Conservation (phyloP, 2,888 invertebrate genomes). For the Gandaritis pyraliata region DNA sequence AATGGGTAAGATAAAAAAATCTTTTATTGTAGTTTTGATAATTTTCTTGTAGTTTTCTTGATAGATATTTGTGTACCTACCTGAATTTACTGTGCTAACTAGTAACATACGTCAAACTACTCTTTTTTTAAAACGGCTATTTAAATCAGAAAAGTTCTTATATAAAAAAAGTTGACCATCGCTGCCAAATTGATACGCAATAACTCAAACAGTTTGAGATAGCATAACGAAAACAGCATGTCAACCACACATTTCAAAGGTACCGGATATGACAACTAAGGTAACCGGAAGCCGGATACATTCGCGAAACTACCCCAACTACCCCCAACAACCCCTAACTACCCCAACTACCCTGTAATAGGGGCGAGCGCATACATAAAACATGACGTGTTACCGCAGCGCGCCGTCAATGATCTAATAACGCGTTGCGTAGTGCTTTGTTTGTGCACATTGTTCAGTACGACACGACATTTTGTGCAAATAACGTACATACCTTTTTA, state of each 20-base stretch:
- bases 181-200: too few relatives aligned
- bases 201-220: background rate
- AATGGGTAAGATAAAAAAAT: too few relatives aligned
- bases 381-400: slow-evolving; percentile 72
- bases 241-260: slow-evolving; percentile 11
- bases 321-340: slow-evolving; percentile 3
- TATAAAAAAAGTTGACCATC: too few relatives aligned
- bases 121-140: too few relatives aligned
- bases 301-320: slow-evolving; percentile 37
- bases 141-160: too few relatives aligned
- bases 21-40: too few relatives aligned
- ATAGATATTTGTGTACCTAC: too few relatives aligned
- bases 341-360: slow-evolving; percentile 35
- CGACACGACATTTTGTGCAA: slow-evolving; percentile 38
- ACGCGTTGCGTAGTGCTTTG: slow-evolving; percentile 63
- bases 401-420: slow-evolving; percentile 76
- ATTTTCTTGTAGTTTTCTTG: too few relatives aligned
- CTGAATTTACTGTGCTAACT: too few relatives aligned
- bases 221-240: background rate
- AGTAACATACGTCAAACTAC: too few relatives aligned
- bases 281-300: slow-evolving; percentile 34
- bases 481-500: too few relatives aligned
- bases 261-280: slow-evolving; percentile 27
- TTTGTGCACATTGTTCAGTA: slow-evolving; percentile 41
- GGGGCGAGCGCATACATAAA: slow-evolving; percentile 68